These are phyloP conservation scores for Miichthys miiuy DNA, from an alignment of 2,797 vertebrate genomes.

Conservation along the genomic window DNA sequence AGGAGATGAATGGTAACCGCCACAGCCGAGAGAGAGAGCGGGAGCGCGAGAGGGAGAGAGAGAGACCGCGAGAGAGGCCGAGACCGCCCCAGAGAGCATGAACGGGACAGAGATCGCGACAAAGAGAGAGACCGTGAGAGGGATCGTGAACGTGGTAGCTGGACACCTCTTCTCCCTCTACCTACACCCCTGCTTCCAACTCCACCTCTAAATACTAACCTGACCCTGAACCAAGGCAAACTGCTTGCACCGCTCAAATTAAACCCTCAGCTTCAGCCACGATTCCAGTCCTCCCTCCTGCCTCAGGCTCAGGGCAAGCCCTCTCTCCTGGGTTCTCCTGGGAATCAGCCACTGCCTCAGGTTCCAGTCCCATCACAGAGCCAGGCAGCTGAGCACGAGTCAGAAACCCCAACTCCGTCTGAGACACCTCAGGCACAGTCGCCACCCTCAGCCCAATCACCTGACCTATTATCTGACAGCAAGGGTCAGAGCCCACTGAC, in stretches of 20 bases:
- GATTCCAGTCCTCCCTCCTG: conserved; percentile 76
- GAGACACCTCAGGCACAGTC: conserved; percentile 52
- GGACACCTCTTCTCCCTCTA: conserved; percentile 83
- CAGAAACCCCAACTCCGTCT: conserved; percentile 46
- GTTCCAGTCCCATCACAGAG: conserved; percentile 59
- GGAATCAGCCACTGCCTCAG: conserved; percentile 56
- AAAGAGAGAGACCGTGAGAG: conserved; percentile 81
- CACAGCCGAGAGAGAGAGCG: conserved; percentile 92
- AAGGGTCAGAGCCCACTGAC: conserved; percentile 48
- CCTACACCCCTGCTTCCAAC: conserved; percentile 83
- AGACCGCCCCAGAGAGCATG: conserved; percentile 76
- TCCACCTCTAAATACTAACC: conserved; percentile 77
- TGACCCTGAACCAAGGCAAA: conserved; percentile 77
- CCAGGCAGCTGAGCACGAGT: conserved; percentile 39
- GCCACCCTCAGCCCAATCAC: conserved; percentile 45
- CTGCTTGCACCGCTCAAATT: conserved; percentile 75
- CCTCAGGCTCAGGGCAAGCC: conserved; percentile 68
- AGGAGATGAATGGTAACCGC: conserved; percentile 95
- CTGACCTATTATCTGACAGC: conserved; percentile 34
- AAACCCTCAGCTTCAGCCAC: conserved; percentile 67
- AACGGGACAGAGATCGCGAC: conserved; percentile 78
- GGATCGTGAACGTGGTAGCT: conserved; percentile 78
- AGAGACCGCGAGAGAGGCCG: conserved; percentile 75
- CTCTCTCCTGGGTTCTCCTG: conserved; percentile 47
- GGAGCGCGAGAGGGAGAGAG: conserved; percentile 83